Conservation (phyloP, 2,113 vertebrate genomes). For the Sceloporus undulatus region DNA sequence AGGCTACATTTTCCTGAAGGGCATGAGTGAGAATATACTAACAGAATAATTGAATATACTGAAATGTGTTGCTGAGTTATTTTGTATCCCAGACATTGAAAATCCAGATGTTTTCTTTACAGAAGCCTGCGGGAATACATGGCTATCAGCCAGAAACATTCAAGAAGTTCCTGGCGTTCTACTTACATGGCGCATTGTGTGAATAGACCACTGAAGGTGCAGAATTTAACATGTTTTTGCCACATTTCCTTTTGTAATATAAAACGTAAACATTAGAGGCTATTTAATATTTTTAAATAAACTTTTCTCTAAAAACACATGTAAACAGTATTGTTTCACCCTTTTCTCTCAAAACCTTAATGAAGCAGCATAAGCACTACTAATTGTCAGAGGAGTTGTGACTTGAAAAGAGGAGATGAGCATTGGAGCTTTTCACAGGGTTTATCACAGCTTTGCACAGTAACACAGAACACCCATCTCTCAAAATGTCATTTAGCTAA, state of each 20-base stretch:
- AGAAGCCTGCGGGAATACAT: constrained; percentile 90
- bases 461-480: not conserved
- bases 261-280: constrained; percentile 48
- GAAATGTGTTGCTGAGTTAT: constrained; percentile 64
- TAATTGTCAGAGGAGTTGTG: not conserved
- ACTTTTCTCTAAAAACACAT: not conserved
- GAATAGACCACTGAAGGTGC: constrained; percentile 64
- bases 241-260: constrained; percentile 37
- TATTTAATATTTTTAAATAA: constrained; percentile 34
- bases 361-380: not conserved
- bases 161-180: constrained; percentile 93
- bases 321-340: constrained; percentile 45
- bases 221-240: constrained; percentile 66
- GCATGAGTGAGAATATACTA: constrained; percentile 4
- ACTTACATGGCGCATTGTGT: constrained; percentile 87
- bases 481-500: not conserved
- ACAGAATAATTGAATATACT: constrained; percentile 44
- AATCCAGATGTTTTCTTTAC: constrained; percentile 63
- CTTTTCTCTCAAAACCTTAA: constrained; percentile 24
- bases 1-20: not conserved
- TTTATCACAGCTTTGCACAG: not conserved
- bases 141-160: constrained; percentile 91
- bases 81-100: constrained; percentile 62
- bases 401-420: not conserved
- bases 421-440: not conserved